Evolutionary conservation across 2,888 invertebrate species (phyloP), one percentile per base, ranked within the genome.

Genomic region (Sepiola atlantica): DNA sequence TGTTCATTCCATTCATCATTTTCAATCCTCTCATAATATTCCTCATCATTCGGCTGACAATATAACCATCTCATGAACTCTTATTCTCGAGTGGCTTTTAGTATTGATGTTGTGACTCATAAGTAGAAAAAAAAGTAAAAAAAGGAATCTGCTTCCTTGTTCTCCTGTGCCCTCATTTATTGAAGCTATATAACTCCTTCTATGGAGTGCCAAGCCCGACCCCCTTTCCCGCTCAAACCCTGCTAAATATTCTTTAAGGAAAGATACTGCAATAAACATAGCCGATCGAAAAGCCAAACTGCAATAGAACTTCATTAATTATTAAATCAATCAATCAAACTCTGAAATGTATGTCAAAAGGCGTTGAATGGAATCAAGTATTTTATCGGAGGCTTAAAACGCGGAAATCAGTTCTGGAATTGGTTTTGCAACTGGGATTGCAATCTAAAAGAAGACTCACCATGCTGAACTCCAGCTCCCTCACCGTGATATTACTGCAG

Each of bases 381-480:
- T 77, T n/a, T 77, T 77, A 12, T 77, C n/a, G n/a, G 14, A 77
- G 8, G n/a, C n/a, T 16, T 18, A 77, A 77, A 32, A 16, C 16
- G 16, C 8, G 18, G n/a, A 77, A 57, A 77, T n/a, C 77, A 77
- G n/a, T 77, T 77, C 18, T 57, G 57, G 18, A 57, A 18, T 57
- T 18, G 57, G 21, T 57, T 57, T 57, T 57, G 57, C 18, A 21
- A 21, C 0, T 14, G 4, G 4, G 3, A 57, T 18, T 57, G 18
- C 57, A 21, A 21, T 21, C 21, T 57, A 20, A 0, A 3, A 57
- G 55, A 57, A 57, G 8, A 94, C 95, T 95, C 94, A 97, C 97
- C 96, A 97, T 96, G 55, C 94, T 95, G 94, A 97, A 96, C 95
- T 97, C 97, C 57, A 97, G 95, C 94, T 96, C 96, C 28, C 96